Evolutionary conservation across 2,113 vertebrate genomes (phyloP).

Genomic region (Nibea albiflora): DNA sequence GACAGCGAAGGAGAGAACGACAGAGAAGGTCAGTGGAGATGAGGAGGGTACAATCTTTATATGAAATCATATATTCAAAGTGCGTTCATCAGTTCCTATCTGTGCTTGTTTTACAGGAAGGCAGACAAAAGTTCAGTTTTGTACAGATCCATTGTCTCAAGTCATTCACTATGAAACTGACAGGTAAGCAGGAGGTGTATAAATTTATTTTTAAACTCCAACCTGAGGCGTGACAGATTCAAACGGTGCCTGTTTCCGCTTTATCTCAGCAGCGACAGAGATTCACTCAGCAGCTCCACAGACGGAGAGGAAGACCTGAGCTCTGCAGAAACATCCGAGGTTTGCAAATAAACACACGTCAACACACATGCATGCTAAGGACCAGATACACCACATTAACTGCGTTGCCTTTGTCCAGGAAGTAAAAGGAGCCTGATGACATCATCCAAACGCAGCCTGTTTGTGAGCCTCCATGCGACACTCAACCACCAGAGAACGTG

Average conservation of each 20-base stretch:
- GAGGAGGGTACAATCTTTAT: neutral
- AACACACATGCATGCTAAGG: neutral
- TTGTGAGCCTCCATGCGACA: constrained; percentile 5
- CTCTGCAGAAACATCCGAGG: constrained; percentile 49
- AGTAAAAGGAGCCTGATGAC: constrained; percentile 56
- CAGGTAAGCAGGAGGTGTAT: constrained; percentile 46
- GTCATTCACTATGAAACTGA: constrained; percentile 73
- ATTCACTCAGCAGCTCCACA: constrained; percentile 69
- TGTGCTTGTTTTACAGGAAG: constrained; percentile 55
- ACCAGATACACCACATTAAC: neutral
- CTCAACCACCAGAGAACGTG: constrained; percentile 22
- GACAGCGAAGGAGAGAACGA: constrained; percentile 47
- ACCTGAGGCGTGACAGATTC: neutral
- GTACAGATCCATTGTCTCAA: constrained; percentile 62
- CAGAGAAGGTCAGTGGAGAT: constrained; percentile 66
- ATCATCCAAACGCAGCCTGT: constrained; percentile 2
- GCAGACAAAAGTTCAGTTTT: constrained; percentile 75
- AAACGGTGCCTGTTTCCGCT: neutral
- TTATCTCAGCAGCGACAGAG: constrained; percentile 61
- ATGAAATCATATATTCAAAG: neutral
- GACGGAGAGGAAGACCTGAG: constrained; percentile 62
- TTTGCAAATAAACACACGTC: neutral
- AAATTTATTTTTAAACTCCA: neutral
- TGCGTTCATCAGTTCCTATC: neutral
- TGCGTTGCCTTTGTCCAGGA: constrained; percentile 53